These are phyloP conservation scores for Campylomormyrus tamandua DNA, from an alignment of 2,113 vertebrate genomes.

Conservation along the genomic window DNA sequence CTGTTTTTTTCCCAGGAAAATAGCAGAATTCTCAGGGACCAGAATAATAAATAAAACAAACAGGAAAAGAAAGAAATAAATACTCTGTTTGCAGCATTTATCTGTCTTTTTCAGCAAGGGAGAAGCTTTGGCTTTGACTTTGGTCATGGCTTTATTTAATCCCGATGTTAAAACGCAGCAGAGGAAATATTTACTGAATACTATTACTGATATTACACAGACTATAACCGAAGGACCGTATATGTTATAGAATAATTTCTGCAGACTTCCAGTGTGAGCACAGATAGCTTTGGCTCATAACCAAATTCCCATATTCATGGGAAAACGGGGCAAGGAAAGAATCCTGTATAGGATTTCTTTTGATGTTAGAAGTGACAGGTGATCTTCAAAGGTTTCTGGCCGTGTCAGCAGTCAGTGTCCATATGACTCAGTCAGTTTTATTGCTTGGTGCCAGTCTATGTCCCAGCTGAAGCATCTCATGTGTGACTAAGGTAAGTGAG, in stretches of 20 bases:
- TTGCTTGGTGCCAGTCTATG: slow-evolving; percentile 55
- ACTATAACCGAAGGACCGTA: neutral
- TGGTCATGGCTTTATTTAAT: neutral
- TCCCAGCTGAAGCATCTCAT: slow-evolving; percentile 9
- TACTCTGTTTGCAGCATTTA: neutral
- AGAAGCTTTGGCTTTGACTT: neutral
- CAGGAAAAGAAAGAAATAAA: slow-evolving; percentile 29
- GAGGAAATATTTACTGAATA: neutral
- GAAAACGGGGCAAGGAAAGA: slow-evolving; percentile 51
- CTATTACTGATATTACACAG: neutral
- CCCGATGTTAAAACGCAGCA: neutral
- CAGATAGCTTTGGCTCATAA: slow-evolving; percentile 28
- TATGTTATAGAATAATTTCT: neutral
- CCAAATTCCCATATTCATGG: slow-evolving; percentile 59
- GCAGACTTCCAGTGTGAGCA: neutral
- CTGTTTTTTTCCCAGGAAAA: slow-evolving; percentile 34
- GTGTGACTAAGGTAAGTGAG: neutral
- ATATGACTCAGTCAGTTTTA: slow-evolving; percentile 47
- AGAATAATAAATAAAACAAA: slow-evolving; percentile 33
- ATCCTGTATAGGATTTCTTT: slow-evolving; percentile 55
- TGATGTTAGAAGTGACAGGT: slow-evolving; percentile 59
- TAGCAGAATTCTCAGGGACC: slow-evolving; percentile 39
- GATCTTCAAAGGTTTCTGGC: slow-evolving; percentile 56
- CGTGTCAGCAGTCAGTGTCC: slow-evolving; percentile 46
- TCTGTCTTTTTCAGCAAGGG: slow-evolving; percentile 51